Conservation (phyloP, 2,113 vertebrate genomes). For the Parus major region DNA sequence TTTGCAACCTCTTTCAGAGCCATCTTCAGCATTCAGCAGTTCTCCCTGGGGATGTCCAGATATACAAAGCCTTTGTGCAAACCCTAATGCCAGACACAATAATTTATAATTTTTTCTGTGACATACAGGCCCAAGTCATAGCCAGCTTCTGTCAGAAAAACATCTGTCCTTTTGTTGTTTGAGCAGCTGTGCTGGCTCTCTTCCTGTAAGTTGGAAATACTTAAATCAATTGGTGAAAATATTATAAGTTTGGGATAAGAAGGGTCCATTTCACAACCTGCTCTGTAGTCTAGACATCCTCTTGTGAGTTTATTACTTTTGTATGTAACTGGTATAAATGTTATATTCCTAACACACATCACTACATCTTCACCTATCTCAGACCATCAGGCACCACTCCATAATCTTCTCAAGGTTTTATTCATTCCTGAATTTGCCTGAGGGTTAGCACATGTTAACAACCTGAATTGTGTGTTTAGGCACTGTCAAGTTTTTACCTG, state of each 20-base stretch:
- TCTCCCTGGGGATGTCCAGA: not conserved
- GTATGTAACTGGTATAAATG: not conserved
- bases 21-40: not conserved
- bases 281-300: not conserved
- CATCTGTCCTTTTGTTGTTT: not conserved
- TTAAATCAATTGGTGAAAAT: constrained; percentile 12
- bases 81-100: not conserved
- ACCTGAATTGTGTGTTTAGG: not conserved
- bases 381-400: not conserved
- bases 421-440: not conserved
- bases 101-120: not conserved
- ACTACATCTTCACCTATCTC: not conserved
- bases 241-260: not conserved
- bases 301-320: not conserved
- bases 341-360: not conserved
- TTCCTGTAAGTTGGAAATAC: constrained; percentile 3
- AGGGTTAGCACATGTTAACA: not conserved
- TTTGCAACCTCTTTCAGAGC: not conserved
- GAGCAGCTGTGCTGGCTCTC: constrained; percentile 34
- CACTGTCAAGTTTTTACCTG: not conserved
- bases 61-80: not conserved
- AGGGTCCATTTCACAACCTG: not conserved
- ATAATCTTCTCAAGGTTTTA: not conserved
- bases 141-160: constrained; percentile 46
- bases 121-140: not conserved